Evolutionary conservation across 2,113 vertebrate genomes (phyloP), one percentile per base, ranked within the genome.

Genomic region (Scomber japonicus): DNA sequence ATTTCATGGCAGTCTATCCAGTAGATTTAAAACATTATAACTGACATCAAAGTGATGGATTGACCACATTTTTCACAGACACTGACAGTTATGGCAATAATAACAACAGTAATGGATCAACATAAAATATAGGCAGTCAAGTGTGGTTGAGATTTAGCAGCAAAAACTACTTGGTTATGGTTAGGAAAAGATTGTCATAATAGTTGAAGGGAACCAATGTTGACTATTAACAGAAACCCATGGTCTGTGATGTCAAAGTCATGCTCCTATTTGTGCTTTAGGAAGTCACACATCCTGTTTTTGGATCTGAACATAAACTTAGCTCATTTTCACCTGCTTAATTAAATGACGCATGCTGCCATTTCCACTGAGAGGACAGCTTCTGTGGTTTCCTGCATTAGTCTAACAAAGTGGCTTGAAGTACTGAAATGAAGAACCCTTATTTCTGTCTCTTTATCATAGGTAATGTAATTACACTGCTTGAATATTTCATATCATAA

Each of bases 301-400:
- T 69, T 69, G 16, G 19, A 11, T 16, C 14, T 24, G 15, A 75
- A 55, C 7, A 30, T 63, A 31, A 67, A 61, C 1, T 13, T 35
- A 31, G 24, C 31, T 69, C 46, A 60, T 81, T 54, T 81, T 61
- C 53, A 56, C 49, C 55, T 71, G 19, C 21, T 68, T 73, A 0
- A 72, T 66, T 15, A 83, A 87, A 67, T 15, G 10, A 71, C 12
- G 15, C 31, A 46, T 19, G 35, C 30, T 70, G 17, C 53, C 19
- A 78, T 67, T 67, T 44, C 16, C 68, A 50, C 61, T 7, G 2
- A 51, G 51, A 74, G 35, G 50, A 54, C 35, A 16, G 21, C 14
- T 11, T 63, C n/a, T 2, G 24, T 27, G 24, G 2, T 27, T 27
- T 27, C 24, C 24, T 16, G 45, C 24, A n/a, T 79, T 50, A 49